Evolutionary conservation across 2,888 invertebrate species (phyloP).

Genomic region (Lapara coniferarum): DNA sequence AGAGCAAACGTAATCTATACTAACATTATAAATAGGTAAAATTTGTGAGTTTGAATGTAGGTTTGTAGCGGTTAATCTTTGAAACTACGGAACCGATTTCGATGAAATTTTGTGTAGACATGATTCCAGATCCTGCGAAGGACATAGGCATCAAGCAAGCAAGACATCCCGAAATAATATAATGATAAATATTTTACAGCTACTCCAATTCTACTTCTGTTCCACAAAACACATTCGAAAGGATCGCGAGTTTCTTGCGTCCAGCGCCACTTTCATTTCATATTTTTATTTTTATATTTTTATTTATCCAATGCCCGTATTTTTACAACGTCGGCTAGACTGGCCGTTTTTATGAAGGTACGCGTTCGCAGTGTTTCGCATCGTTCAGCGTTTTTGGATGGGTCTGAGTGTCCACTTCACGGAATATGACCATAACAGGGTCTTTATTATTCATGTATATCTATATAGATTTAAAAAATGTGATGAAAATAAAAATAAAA

Average conservation of each 20-base stretch:
- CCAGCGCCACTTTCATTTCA: constrained; percentile 81
- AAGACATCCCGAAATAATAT: too few species aligned
- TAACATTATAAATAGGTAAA: too few species aligned
- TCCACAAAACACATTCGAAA: constrained; percentile 73
- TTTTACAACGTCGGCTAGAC: constrained; percentile 74
- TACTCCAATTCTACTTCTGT: constrained; percentile 48
- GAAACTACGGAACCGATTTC: too few species aligned
- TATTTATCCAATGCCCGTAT: constrained; percentile 75
- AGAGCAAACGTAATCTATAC: too few species aligned
- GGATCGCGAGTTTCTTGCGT: constrained; percentile 78
- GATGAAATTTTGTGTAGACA: too few species aligned
- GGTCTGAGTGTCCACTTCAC: constrained; percentile 28
- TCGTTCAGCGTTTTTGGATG: constrained; percentile 52
- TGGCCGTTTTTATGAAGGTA: constrained; percentile 62
- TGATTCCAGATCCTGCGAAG: too few species aligned
- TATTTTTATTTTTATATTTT: constrained; percentile 82
- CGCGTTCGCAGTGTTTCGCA: constrained; percentile 25
- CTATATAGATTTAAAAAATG: not conserved
- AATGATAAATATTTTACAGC: not conserved
- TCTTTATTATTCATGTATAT: constrained; percentile 20
- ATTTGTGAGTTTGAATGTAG: too few species aligned
- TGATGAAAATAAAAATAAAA: too few species aligned
- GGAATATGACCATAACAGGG: constrained; percentile 6
- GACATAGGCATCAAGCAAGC: too few species aligned
- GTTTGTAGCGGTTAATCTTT: too few species aligned